These are phyloP conservation scores for Mobula birostris DNA, from an alignment of 2,113 vertebrate genomes.

Conservation along the genomic window DNA sequence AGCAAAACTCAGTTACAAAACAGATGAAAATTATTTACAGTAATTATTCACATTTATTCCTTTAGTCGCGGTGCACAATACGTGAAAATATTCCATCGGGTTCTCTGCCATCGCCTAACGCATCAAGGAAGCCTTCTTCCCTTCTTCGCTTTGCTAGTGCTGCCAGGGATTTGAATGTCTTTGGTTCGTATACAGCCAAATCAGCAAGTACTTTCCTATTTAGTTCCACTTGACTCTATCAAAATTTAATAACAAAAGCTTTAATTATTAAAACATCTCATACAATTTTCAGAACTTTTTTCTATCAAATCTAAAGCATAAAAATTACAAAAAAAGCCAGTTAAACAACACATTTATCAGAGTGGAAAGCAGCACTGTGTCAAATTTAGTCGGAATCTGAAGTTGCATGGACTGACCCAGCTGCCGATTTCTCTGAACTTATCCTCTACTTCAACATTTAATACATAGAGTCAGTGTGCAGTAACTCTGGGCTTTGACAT, in stretches of 20 bases:
- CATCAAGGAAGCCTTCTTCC: conserved; percentile 76
- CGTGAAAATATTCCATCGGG: conserved; percentile 82
- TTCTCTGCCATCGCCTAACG: conserved; percentile 75
- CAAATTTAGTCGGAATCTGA: neutral
- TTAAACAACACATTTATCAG: no score
- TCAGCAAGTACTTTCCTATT: conserved; percentile 80
- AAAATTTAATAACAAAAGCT: conserved; percentile 32
- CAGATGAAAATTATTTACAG: neutral
- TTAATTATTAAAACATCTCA: neutral
- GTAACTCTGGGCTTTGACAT: no score
- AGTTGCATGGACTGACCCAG: neutral
- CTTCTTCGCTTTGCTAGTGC: conserved; percentile 70
- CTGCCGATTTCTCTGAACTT: neutral
- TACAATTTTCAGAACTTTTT: neutral
- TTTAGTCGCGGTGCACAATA: conserved; percentile 62
- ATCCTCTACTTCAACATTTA: neutral
- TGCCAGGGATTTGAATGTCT: conserved; percentile 77
- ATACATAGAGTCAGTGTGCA: neutral
- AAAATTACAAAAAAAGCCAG: no score
- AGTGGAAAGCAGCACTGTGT: no score
- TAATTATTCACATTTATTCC: neutral
- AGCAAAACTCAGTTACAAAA: neutral
- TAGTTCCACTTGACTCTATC: conserved; percentile 79
- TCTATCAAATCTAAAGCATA: neutral
- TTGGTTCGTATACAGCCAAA: conserved; percentile 82